phyloP scores from a whole-genome alignment of 2,888 invertebrate genomes.

The Drosophila recens region DNA sequence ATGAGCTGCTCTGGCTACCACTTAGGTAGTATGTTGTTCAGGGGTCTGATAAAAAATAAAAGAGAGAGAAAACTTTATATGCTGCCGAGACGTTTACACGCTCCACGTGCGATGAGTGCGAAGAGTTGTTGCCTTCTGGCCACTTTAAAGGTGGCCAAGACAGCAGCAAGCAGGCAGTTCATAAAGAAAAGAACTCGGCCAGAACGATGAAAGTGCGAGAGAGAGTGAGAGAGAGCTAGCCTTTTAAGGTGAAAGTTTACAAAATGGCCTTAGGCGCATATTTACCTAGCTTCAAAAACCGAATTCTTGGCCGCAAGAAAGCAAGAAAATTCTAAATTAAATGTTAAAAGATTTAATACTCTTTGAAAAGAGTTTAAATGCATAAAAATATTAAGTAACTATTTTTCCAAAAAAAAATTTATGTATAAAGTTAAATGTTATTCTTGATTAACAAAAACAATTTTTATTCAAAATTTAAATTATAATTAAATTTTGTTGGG shows the following conservation, averaged over 20 bases:
- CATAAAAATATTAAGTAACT: neutral
- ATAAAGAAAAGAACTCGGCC: conserved; percentile 33
- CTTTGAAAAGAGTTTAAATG: neutral
- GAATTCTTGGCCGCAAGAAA: conserved; percentile 48
- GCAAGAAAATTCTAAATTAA: neutral
- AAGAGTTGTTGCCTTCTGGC: conserved; percentile 38
- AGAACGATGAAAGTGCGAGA: neutral
- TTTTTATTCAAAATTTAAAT: no score
- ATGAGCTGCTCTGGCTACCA: conserved; percentile 20
- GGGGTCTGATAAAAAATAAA: conserved; percentile 25
- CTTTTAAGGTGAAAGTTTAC: conserved; percentile 62
- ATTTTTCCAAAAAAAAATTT: no score
- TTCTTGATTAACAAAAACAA: no score
- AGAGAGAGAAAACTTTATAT: conserved; percentile 44
- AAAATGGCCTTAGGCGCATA: conserved; percentile 72
- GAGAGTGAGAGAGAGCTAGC: neutral
- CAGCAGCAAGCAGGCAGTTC: conserved; percentile 31
- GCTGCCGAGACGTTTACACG: conserved; percentile 52
- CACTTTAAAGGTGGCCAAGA: conserved; percentile 65
- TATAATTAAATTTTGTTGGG: no score
- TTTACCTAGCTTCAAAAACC: conserved; percentile 73
- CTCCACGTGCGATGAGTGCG: conserved; percentile 44
- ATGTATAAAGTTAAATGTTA: no score
- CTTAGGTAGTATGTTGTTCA: conserved; percentile 38
- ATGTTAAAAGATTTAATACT: neutral